A percentile compares a stretch with the other conserved stretches of the same genome.
These are phyloP conservation scores for Paracentrotus lividus DNA, from an alignment of 53 echinoderm and acorn worm genomes.

Conservation along the genomic window DNA sequence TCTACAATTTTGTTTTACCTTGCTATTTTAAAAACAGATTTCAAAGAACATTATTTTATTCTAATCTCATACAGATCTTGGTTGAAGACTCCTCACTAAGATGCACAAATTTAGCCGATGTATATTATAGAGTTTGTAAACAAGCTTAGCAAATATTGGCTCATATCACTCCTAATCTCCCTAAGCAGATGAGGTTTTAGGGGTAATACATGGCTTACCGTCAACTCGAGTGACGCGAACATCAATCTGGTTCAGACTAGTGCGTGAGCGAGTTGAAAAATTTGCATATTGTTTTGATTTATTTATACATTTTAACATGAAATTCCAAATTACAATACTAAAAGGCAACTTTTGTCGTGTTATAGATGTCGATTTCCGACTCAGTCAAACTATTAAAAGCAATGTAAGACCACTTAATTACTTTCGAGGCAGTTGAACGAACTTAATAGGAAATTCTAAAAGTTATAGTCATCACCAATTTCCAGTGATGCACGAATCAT, in stretches of 20 bases:
- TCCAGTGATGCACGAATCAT: too few species aligned
- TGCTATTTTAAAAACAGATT: background rate
- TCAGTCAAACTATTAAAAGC: too few species aligned
- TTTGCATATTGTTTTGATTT: background rate
- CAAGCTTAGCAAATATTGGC: slow-evolving; percentile 2
- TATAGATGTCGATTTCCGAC: too few species aligned
- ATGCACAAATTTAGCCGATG: background rate
- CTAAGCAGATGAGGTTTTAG: background rate
- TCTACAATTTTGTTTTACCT: too few species aligned
- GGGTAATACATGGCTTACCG: background rate
- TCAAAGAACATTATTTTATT: background rate
- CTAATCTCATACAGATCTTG: too few species aligned
- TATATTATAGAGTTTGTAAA: background rate
- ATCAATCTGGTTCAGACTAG: background rate
- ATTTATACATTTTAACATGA: background rate
- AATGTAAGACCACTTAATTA: too few species aligned
- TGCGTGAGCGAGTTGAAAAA: background rate
- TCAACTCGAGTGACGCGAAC: background rate
- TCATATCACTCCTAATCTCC: background rate
- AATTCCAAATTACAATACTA: too few species aligned
- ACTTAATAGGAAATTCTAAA: too few species aligned
- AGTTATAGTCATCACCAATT: too few species aligned
- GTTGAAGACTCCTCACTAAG: background rate
- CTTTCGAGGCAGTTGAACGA: too few species aligned
- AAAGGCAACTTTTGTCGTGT: too few species aligned